phyloP scores from a whole-genome alignment of 2,113 vertebrate genomes.

The Athene noctua region DNA sequence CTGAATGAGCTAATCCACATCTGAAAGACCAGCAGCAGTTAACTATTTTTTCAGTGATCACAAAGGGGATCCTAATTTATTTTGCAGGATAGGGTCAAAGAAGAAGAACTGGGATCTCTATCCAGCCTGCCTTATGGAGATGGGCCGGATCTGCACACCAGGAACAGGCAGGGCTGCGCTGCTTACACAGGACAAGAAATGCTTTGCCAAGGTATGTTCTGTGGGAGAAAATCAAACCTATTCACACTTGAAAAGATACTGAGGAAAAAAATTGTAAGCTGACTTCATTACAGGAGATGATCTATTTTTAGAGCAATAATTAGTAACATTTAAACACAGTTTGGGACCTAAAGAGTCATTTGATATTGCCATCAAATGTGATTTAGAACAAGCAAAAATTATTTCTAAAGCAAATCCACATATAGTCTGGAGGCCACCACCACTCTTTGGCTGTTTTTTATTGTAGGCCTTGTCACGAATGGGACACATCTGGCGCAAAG shows the following conservation, averaged over 20 bases:
- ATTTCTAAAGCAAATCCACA: background rate
- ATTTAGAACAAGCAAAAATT: background rate
- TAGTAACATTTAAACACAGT: background rate
- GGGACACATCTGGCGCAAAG: conserved; percentile 88
- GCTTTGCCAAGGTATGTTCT: conserved; percentile 87
- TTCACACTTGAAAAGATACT: background rate
- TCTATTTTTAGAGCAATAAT: background rate
- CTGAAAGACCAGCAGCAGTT: background rate
- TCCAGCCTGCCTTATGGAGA: conserved; percentile 89
- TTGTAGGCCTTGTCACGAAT: conserved; percentile 86
- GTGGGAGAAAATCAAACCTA: background rate
- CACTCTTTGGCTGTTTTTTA: background rate
- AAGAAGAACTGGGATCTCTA: conserved; percentile 98
- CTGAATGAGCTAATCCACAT: accelerated
- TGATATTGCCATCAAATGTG: background rate
- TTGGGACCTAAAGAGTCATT: background rate
- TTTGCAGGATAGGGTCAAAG: conserved; percentile 89
- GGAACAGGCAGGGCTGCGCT: conserved; percentile 88
- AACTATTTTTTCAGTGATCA: background rate
- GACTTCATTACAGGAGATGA: background rate
- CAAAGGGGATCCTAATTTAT: background rate
- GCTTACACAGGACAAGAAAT: conserved; percentile 96
- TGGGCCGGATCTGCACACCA: conserved; percentile 90
- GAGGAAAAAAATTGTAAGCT: background rate
- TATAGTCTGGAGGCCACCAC: background rate